These are phyloP conservation scores for Sardina pilchardus DNA, from an alignment of 2,113 vertebrate genomes.

Conservation along the genomic window DNA sequence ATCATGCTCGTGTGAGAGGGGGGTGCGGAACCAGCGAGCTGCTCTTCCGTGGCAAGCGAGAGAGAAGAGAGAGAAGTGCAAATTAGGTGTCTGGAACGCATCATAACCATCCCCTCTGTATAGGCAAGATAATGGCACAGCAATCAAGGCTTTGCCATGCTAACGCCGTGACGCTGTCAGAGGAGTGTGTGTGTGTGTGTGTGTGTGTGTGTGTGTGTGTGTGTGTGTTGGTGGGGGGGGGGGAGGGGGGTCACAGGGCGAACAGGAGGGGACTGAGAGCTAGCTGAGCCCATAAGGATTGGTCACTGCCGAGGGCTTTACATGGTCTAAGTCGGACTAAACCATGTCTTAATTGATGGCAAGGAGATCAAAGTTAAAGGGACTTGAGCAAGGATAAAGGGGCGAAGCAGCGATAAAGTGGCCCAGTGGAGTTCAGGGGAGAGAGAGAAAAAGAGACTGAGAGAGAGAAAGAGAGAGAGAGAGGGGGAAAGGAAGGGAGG, in stretches of 20 bases:
- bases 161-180: constrained; percentile 43
- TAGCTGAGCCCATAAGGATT: constrained; percentile 30
- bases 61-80: constrained; percentile 45
- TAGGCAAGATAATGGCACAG: constrained; percentile 48
- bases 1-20: constrained; percentile 52
- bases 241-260: not conserved
- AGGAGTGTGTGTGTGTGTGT: not conserved
- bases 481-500: not conserved
- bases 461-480: not conserved
- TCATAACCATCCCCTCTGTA: constrained; percentile 41
- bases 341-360: constrained; percentile 47
- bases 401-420: constrained; percentile 24
- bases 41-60: constrained; percentile 10
- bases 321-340: constrained; percentile 43
- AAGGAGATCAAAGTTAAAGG: constrained; percentile 45
- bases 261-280: constrained; percentile 38
- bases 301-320: constrained; percentile 34
- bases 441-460: not conserved
- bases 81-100: constrained; percentile 56
- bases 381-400: constrained; percentile 47
- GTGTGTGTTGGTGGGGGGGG: constrained; percentile 9
- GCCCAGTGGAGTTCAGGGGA: constrained; percentile 30
- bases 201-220: constrained; percentile 38
- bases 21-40: constrained; percentile 10
- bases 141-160: constrained; percentile 61